Percentiles rank a stretch among this genome's conserved stretches.
These are phyloP conservation scores for Plusia festucae DNA, from an alignment of 2,888 invertebrate genomes.

Conservation along the genomic window DNA sequence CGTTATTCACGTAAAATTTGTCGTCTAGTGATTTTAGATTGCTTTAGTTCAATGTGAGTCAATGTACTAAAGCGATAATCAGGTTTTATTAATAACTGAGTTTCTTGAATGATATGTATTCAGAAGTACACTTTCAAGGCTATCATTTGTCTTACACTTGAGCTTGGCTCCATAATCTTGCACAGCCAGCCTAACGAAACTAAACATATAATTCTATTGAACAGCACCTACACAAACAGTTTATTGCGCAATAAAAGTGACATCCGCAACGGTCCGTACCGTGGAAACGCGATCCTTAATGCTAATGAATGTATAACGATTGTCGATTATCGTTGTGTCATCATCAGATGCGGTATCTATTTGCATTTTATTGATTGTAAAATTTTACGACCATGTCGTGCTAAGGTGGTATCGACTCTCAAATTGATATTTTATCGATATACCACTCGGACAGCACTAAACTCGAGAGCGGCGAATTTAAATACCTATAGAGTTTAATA, in stretches of 20 bases:
- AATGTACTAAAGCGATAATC: not conserved
- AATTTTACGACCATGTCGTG: slow-evolving; percentile 78
- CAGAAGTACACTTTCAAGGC: not conserved
- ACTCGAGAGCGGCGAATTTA: slow-evolving; percentile 59
- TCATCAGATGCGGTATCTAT: slow-evolving; percentile 73
- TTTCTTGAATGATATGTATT: not conserved
- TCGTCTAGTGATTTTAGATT: not conserved
- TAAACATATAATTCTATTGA: slow-evolving; percentile 38
- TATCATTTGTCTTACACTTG: not conserved
- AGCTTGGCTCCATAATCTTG: slow-evolving; percentile 11
- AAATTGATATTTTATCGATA: slow-evolving; percentile 80
- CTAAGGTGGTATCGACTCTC: slow-evolving; percentile 72
- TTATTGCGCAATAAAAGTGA: slow-evolving; percentile 47
- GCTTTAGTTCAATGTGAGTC: not conserved
- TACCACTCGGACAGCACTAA: slow-evolving; percentile 53
- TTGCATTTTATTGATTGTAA: slow-evolving; percentile 80
- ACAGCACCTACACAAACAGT: slow-evolving; percentile 40
- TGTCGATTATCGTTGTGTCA: slow-evolving; percentile 72
- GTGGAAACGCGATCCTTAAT: slow-evolving; percentile 54
- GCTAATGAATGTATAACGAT: slow-evolving; percentile 70
- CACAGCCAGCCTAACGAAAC: slow-evolving; percentile 17
- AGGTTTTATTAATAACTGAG: not conserved
- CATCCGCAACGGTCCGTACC: slow-evolving; percentile 30
- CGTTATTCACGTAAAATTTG: not conserved
- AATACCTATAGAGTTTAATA: slow-evolving; percentile 53